Evolutionary conservation across 64 coral and sea anemone species (phyloP).

Genomic region (Porites lutea): DNA sequence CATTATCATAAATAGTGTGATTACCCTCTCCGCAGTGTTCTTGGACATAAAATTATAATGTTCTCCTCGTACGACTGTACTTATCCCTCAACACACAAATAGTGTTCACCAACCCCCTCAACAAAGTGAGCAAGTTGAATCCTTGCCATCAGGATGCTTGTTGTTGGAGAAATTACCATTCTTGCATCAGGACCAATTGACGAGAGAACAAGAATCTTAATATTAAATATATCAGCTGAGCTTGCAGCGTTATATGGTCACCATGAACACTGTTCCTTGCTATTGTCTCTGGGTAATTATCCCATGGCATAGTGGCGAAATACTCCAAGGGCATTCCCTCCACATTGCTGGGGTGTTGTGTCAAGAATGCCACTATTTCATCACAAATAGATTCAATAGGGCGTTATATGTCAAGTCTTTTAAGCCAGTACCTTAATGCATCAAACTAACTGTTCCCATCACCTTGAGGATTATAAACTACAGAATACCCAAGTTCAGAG

Average conservation of each 20-base stretch:
- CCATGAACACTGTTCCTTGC: constrained; percentile 30
- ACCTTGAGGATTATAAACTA: constrained; percentile 20
- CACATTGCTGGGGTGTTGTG: neutral
- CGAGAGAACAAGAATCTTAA: constrained; percentile 35
- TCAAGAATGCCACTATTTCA: constrained; percentile 1
- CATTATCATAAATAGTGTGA: no score
- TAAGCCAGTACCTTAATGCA: neutral
- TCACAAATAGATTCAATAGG: neutral
- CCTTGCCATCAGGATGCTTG: neutral
- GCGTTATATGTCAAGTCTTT: constrained; percentile 32
- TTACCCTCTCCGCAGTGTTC: no score
- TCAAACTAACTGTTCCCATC: constrained; percentile 49
- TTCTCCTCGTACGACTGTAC: no score
- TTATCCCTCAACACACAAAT: no score
- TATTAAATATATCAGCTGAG: constrained; percentile 31
- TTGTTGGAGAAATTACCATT: neutral
- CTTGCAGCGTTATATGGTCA: constrained; percentile 57
- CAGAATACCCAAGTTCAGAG: neutral
- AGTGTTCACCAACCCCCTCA: no score
- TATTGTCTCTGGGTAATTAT: constrained; percentile 15
- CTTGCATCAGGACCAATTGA: constrained; percentile 21
- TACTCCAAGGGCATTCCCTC: constrained; percentile 28
- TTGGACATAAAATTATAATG: no score
- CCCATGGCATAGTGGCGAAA: constrained; percentile 12
- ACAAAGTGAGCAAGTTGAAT: neutral